Evolutionary conservation across 2,113 vertebrate species (phyloP).

Genomic region (Calypte anna): DNA sequence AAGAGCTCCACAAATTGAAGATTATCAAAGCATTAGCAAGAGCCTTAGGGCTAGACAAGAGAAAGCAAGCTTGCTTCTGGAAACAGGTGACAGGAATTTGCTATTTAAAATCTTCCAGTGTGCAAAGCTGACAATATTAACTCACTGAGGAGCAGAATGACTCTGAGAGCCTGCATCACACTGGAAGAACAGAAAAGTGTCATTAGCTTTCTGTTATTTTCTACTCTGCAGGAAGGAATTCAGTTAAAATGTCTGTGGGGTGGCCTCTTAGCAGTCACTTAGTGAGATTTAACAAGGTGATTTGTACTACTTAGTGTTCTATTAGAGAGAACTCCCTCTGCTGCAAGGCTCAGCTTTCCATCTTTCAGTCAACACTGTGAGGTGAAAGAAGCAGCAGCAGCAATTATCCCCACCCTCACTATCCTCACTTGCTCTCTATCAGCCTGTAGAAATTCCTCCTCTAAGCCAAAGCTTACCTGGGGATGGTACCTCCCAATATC

Average conservation of each 20-base stretch:
- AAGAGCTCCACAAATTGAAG: not conserved
- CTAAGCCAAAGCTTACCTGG: slow-evolving; percentile 77
- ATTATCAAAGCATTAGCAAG: not conserved
- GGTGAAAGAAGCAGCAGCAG: not conserved
- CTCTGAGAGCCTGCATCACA: not conserved
- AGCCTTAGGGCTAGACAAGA: not conserved
- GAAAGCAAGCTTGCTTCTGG: not conserved
- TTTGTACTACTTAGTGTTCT: not conserved
- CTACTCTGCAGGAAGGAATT: not conserved
- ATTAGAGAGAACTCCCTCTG: not conserved
- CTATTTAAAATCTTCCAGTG: not conserved
- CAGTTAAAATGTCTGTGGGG: not conserved
- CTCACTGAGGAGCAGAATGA: not conserved
- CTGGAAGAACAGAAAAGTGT: not conserved
- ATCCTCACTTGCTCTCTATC: not conserved
- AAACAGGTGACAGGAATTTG: not conserved
- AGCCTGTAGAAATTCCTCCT: not conserved
- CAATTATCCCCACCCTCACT: not conserved
- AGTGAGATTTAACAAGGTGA: not conserved
- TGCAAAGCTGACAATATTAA: not conserved
- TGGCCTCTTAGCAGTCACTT: not conserved
- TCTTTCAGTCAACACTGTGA: not conserved
- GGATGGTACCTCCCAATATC: slow-evolving; percentile 97
- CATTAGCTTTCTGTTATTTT: not conserved
- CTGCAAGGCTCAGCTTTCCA: not conserved